Evolutionary conservation across 2,113 vertebrate genomes (phyloP).

Genomic region (Anhinga anhinga): DNA sequence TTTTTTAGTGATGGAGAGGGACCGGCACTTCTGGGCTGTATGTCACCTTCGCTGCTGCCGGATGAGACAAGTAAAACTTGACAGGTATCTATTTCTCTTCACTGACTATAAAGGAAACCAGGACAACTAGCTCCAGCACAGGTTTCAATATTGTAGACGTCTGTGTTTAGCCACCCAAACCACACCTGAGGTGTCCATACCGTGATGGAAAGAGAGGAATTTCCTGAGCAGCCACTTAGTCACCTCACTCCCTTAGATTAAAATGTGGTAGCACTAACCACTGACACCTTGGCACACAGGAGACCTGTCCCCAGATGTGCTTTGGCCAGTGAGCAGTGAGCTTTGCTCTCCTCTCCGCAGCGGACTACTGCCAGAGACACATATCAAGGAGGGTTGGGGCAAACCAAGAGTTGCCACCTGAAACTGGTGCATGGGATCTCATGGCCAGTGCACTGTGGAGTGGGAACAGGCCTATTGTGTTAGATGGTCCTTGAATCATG

Average conservation of each 20-base stretch:
- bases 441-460: neutral
- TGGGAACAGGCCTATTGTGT: neutral
- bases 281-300: neutral
- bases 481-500: neutral
- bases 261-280: neutral
- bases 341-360: neutral
- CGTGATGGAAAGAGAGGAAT: neutral
- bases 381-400: fast-evolving
- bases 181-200: neutral
- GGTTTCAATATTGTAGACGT: neutral
- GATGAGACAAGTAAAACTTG: neutral
- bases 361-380: neutral
- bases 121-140: neutral
- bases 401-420: neutral
- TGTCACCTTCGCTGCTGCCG: neutral
- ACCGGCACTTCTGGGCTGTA: neutral
- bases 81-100: neutral
- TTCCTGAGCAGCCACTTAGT: neutral
- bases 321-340: neutral
- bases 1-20: neutral
- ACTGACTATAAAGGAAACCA: neutral
- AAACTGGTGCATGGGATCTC: fast-evolving
- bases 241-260: neutral
- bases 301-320: neutral
- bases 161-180: neutral